Conservation (phyloP, 2,888 invertebrate genomes). For the Bhutanitis thaidina region DNA sequence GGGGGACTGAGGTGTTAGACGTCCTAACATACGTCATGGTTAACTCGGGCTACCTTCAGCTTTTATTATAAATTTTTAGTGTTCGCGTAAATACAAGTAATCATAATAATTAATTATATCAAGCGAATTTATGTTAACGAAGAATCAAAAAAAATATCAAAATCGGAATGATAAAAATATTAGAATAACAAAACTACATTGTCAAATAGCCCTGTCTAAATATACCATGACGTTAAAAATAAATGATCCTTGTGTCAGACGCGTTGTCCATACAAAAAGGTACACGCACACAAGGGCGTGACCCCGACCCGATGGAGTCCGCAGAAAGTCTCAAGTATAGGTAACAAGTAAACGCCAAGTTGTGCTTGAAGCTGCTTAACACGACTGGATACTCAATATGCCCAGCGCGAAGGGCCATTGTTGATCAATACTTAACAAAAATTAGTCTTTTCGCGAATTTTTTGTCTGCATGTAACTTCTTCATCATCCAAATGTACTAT, state of each 20-base stretch:
- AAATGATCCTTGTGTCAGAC: conserved; percentile 12
- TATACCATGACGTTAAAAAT: not conserved
- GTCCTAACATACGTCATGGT: too few relatives aligned
- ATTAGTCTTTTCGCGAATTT: not conserved
- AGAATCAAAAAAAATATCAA: too few relatives aligned
- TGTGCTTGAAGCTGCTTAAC: not conserved
- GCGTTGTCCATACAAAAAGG: conserved; percentile 7
- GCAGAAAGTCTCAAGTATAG: conserved; percentile 20
- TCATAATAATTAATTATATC: too few relatives aligned
- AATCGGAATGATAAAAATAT: too few relatives aligned
- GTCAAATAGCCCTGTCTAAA: conserved; percentile 1
- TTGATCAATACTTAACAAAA: not conserved
- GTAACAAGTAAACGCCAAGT: conserved; percentile 4
- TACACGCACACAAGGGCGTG: conserved; percentile 4
- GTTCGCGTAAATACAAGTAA: too few relatives aligned
- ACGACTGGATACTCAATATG: not conserved
- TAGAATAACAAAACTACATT: conserved; percentile 9
- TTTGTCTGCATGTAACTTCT: too few relatives aligned
- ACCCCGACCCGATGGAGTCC: conserved; percentile 4
- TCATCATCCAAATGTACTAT: too few relatives aligned
- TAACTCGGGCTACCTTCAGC: too few relatives aligned
- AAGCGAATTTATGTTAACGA: too few relatives aligned
- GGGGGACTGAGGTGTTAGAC: too few relatives aligned
- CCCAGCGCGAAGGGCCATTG: not conserved
- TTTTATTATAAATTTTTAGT: too few relatives aligned